Conservation (phyloP, 2,113 vertebrate species). For the Cyphomyrus plagiostoma region DNA sequence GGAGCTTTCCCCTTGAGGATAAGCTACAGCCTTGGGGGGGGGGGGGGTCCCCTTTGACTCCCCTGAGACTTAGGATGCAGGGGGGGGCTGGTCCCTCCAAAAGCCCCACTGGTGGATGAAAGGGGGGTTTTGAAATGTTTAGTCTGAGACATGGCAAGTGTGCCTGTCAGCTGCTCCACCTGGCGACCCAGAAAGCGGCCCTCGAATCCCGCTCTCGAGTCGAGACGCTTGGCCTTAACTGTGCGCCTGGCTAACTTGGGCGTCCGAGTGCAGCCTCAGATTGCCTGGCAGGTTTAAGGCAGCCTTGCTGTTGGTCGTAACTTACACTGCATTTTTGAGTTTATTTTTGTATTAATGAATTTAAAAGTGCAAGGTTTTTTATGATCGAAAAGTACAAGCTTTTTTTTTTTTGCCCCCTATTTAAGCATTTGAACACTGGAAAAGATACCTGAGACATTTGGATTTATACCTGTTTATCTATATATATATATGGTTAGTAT, state of each 20-base stretch:
- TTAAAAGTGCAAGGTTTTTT: constrained; percentile 3
- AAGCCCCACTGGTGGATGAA: background rate
- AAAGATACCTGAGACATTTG: constrained; percentile 16
- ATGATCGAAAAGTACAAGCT: background rate
- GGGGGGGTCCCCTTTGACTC: background rate
- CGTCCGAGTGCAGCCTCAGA: background rate
- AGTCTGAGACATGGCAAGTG: background rate
- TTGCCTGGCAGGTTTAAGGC: background rate
- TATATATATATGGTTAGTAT: background rate
- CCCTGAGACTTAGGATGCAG: background rate
- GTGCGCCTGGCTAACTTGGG: too few species aligned
- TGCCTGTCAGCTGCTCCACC: background rate
- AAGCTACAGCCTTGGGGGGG: background rate
- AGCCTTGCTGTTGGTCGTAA: background rate
- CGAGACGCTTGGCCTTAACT: background rate
- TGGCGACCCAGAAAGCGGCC: background rate
- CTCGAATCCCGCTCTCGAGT: background rate
- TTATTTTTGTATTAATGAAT: background rate
- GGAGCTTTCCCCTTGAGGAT: background rate
- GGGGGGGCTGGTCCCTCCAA: background rate
- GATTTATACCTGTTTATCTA: background rate
- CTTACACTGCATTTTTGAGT: background rate
- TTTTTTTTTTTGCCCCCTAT: background rate
- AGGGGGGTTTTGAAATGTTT: background rate
- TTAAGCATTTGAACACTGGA: constrained; percentile 9